Percentiles rank a stretch among this genome's conserved stretches.
These are phyloP conservation scores for Pelobates cultripes DNA, from an alignment of 2,797 vertebrate species.

Conservation along the genomic window DNA sequence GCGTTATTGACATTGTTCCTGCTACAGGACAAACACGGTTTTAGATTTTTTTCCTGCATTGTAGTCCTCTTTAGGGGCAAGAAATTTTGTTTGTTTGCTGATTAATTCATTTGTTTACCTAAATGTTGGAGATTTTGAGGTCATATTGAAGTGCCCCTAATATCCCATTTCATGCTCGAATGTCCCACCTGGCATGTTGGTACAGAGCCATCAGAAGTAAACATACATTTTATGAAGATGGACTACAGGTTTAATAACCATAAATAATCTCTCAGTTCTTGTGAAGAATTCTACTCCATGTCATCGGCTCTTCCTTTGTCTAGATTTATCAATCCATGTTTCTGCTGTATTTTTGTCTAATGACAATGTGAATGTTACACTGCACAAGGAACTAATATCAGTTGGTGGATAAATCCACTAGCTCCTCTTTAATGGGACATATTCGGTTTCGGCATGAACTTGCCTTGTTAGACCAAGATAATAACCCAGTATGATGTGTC, in stretches of 20 bases:
- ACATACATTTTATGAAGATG: too few species aligned
- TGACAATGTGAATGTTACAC: neutral
- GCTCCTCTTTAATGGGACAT: conserved; percentile 1
- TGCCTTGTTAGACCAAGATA: neutral
- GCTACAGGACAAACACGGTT: neutral
- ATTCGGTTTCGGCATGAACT: conserved; percentile 9
- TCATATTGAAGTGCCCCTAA: neutral
- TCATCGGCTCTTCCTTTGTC: neutral
- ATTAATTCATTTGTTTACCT: neutral
- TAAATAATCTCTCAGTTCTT: neutral
- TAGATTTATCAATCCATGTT: neutral
- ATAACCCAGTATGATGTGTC: conserved; percentile 41
- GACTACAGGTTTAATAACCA: too few species aligned
- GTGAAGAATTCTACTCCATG: neutral
- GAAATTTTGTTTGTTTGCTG: neutral
- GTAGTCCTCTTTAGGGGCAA: neutral
- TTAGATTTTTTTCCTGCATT: neutral
- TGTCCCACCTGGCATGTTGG: neutral
- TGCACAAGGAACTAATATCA: conserved; percentile 11
- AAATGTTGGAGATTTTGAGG: neutral
- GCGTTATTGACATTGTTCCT: neutral
- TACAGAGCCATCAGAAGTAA: too few species aligned
- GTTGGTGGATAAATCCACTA: conserved; percentile 16
- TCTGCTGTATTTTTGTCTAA: neutral
- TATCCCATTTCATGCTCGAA: neutral